Percentiles rank a stretch among this genome's conserved stretches.
phyloP scores from a whole-genome alignment of 2,113 vertebrate species.

The Sceloporus undulatus region DNA sequence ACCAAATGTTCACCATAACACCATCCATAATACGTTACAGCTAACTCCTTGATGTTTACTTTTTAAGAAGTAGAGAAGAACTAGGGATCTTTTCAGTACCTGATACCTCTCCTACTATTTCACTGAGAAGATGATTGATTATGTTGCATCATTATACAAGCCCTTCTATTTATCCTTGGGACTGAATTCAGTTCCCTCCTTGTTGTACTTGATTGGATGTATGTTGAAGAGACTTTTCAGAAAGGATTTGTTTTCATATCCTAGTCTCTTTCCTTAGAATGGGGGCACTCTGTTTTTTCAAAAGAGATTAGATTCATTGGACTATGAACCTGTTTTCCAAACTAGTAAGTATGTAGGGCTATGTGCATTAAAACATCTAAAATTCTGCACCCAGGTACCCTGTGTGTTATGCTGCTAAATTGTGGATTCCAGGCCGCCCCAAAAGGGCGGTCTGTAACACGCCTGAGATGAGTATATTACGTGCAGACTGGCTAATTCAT shows the following conservation, averaged over 20 bases:
- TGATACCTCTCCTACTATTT: neutral
- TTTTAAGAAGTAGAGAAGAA: neutral
- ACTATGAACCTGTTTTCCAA: neutral
- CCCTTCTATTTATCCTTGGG: no score
- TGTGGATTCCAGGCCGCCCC: no score
- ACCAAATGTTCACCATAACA: no score
- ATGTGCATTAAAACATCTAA: neutral
- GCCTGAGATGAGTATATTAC: neutral
- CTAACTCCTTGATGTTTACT: neutral
- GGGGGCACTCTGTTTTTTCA: no score
- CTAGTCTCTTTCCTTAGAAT: no score
- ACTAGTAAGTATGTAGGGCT: neutral
- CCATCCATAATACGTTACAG: no score
- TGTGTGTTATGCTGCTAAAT: neutral
- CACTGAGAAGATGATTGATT: neutral
- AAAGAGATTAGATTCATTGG: no score
- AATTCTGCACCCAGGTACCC: neutral
- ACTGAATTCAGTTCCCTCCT: no score
- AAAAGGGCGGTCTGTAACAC: neutral
- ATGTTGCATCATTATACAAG: neutral
- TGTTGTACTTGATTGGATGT: no score
- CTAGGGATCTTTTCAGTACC: neutral
- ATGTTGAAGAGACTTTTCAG: no score
- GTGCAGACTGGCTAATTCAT: neutral
- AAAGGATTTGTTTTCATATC: no score